Evolutionary conservation across 2,888 invertebrate genomes (phyloP).

Genomic region (Prosapia bicincta): DNA sequence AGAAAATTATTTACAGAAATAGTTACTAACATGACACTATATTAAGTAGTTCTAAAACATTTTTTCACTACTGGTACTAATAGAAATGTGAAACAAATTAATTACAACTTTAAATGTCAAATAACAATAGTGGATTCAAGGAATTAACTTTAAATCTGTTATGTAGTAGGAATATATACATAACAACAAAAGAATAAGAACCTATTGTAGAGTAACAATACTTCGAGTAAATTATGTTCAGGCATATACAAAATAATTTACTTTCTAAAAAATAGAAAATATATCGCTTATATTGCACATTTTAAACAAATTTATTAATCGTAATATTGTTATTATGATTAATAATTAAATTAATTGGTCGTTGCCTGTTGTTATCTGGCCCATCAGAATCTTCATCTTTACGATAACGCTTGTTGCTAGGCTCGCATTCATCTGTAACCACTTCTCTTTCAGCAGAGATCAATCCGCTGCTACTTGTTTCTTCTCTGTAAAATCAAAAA

Average conservation of each 20-base stretch:
- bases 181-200: neutral
- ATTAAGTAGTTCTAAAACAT: too few relatives aligned
- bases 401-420: constrained; percentile 4
- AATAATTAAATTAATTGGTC: neutral
- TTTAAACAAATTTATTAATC: neutral
- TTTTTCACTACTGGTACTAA: neutral
- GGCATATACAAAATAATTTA: neutral
- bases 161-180: neutral
- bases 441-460: neutral
- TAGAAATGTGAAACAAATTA: neutral
- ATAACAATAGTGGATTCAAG: neutral
- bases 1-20: too few relatives aligned
- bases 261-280: neutral
- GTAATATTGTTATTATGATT: neutral
- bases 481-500: neutral
- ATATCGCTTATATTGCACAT: neutral
- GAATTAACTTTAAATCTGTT: neutral
- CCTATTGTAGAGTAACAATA: neutral
- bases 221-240: neutral
- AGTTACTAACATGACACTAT: too few relatives aligned
- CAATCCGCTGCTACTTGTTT: neutral
- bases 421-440: constrained; percentile 7
- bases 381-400: neutral
- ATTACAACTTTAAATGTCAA: neutral
- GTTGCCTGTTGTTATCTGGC: neutral